These are phyloP conservation scores for Porites australiensis DNA, from an alignment of 64 coral and sea anemone genomes.

Conservation along the genomic window DNA sequence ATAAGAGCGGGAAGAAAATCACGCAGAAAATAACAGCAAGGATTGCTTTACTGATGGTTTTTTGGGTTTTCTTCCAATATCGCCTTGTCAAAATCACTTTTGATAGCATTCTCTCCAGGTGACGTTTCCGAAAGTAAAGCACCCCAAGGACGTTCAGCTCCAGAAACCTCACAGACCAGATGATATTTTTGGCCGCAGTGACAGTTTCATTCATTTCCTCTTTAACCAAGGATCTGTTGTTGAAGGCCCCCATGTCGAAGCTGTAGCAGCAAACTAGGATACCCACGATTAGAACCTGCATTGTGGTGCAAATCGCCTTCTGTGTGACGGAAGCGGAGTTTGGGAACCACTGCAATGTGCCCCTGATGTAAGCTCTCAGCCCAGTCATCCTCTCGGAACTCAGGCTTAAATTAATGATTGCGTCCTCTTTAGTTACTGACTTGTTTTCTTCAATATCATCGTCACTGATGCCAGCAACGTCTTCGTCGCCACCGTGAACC, in stretches of 20 bases:
- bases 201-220: constrained; percentile 43
- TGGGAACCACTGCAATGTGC: constrained; percentile 60
- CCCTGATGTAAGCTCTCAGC: constrained; percentile 30
- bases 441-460: constrained; percentile 47
- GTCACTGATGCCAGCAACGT: constrained; percentile 20
- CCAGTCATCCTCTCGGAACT: constrained; percentile 13
- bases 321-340: background rate
- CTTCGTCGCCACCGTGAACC: constrained; percentile 1
- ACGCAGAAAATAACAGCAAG: constrained; percentile 11
- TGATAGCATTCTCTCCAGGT: constrained; percentile 69
- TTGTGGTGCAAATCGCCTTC: background rate
- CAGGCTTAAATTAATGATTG: constrained; percentile 57
- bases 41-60: background rate
- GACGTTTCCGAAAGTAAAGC: constrained; percentile 63
- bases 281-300: background rate
- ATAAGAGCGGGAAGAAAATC: constrained; percentile 36
- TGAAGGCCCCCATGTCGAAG: constrained; percentile 68
- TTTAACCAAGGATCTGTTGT: constrained; percentile 44
- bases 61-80: constrained; percentile 66
- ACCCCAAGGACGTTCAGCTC: constrained; percentile 68
- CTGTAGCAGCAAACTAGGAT: background rate
- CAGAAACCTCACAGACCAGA: constrained; percentile 46
- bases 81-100: constrained; percentile 56
- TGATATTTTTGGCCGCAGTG: constrained; percentile 63
- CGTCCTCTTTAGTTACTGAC: constrained; percentile 35